Evolutionary conservation across 2,113 vertebrate species (phyloP), one percentile per base, ranked within the genome.

Genomic region (Amblyopsis rosae): DNA sequence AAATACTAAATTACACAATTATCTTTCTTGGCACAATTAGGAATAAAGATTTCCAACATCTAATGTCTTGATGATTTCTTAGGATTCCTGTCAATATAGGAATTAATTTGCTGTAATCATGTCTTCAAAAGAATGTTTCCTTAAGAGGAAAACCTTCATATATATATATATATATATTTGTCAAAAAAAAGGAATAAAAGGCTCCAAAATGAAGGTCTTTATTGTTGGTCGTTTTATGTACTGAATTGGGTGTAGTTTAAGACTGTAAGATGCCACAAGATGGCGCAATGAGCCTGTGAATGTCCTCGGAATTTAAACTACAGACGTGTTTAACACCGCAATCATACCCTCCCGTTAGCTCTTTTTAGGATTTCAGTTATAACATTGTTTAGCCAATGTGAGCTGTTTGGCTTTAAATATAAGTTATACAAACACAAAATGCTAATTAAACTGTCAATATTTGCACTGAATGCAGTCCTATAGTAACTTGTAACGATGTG

Each of bases 181-280:
- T 93, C 91, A 91, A 91, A 93, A 85, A 92, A 93, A 26, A 91
- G 80, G 81, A 93, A 90, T 89, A 90, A 93, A 91, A 91, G 74
- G 57, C 70, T 88, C 78, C 70, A 83, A 91, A 91, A 89, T 82
- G 56, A 82, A 32, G 9, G 35, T 15, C 70, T 66, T 32, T 19
- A 6, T 12, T 69, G 41, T 63, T 72, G 9, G 6, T 3, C 33
- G n/a, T 58, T 26, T 9, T 56, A 3, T n/a, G 51, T 13, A 9
- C 2, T 12, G 1, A 2, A 6, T 53, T 17, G 41, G 13, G 26
- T 9, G 6, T 7, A 16, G 55, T 56, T 56, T 8, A 15, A 2
- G 1, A 49, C 60, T 35, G 0, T 3, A 17, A 59, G 3, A 4
- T 3, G 56, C 67, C 91, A 88, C 85, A 72, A 90, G 91, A 26